phyloP scores from a whole-genome alignment of 2,113 vertebrate species.

The Tragulus kanchil region DNA sequence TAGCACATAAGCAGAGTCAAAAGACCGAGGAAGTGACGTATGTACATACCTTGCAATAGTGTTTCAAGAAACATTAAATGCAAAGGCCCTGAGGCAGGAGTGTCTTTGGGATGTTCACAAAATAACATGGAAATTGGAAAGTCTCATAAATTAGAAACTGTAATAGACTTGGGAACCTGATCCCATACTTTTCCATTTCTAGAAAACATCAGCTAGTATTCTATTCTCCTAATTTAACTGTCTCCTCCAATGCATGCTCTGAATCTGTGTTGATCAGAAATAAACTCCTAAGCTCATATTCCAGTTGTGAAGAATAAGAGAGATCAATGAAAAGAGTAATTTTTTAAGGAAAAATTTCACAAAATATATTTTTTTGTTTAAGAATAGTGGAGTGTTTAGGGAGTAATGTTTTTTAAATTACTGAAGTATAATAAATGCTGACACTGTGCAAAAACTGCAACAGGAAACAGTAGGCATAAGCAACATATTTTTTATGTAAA shows the following conservation, averaged over 20 bases:
- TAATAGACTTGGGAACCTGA: conserved; percentile 24
- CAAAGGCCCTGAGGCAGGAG: background rate
- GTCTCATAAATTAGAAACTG: conserved; percentile 11
- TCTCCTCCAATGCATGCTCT: conserved; percentile 81
- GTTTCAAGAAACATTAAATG: background rate
- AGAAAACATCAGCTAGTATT: conserved; percentile 68
- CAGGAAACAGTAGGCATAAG: conserved; percentile 73
- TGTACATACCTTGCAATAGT: background rate
- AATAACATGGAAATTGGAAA: background rate
- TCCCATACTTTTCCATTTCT: conserved; percentile 59
- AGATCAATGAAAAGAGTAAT: conserved; percentile 74
- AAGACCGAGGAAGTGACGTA: background rate
- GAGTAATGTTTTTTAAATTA: conserved; percentile 82
- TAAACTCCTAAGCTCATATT: conserved; percentile 62
- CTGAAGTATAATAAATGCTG: conserved; percentile 79
- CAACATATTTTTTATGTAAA: conserved; percentile 76
- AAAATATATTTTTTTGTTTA: conserved; percentile 73
- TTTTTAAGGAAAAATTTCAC: conserved; percentile 81
- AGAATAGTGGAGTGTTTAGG: conserved; percentile 74
- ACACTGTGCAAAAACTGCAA: conserved; percentile 77
- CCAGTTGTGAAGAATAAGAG: conserved; percentile 80
- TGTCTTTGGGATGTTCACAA: background rate
- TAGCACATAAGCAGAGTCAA: background rate
- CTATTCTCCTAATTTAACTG: conserved; percentile 77
- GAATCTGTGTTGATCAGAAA: conserved; percentile 70